Evolutionary conservation across 1,140 invertebrate genomes (phyloP).

Genomic region (Drosophila busckii): DNA sequence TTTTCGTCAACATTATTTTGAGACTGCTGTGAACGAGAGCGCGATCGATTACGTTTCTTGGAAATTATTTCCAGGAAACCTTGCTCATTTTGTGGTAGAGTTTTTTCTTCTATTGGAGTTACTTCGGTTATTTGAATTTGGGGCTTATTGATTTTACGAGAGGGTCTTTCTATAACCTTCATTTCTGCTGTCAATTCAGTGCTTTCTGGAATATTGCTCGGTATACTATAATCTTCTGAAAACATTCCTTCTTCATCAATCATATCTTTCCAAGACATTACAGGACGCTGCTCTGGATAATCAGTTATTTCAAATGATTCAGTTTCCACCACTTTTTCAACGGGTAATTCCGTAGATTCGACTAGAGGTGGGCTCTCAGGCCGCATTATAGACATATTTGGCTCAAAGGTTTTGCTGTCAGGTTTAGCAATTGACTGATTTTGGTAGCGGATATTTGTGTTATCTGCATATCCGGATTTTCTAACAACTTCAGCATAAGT

Average conservation of each 20-base stretch:
- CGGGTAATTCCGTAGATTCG: constrained; percentile 34
- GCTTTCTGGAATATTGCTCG: constrained; percentile 3
- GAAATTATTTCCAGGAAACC: constrained; percentile 56
- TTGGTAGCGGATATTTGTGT: constrained; percentile 57
- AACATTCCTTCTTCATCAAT: constrained; percentile 53
- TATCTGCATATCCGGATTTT: constrained; percentile 60
- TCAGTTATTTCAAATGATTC: constrained; percentile 7
- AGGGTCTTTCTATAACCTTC: constrained; percentile 34
- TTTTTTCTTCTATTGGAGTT: constrained; percentile 9
- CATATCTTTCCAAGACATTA: constrained; percentile 62
- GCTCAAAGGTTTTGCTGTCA: too few relatives aligned
- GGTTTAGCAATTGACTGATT: not conserved
- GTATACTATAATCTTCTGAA: constrained; percentile 28
- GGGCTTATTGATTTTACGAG: constrained; percentile 44
- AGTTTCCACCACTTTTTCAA: not conserved
- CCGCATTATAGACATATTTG: constrained; percentile 2
- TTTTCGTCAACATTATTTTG: constrained; percentile 40
- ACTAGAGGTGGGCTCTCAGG: constrained; percentile 8
- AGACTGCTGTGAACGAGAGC: constrained; percentile 66
- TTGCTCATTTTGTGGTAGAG: constrained; percentile 35
- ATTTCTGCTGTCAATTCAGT: not conserved
- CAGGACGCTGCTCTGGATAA: constrained; percentile 19
- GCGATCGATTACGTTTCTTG: constrained; percentile 60
- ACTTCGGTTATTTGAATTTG: constrained; percentile 52
- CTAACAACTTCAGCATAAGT: constrained; percentile 75